phyloP scores from a whole-genome alignment of 2,797 vertebrate species.

The Channallabes apus region DNA sequence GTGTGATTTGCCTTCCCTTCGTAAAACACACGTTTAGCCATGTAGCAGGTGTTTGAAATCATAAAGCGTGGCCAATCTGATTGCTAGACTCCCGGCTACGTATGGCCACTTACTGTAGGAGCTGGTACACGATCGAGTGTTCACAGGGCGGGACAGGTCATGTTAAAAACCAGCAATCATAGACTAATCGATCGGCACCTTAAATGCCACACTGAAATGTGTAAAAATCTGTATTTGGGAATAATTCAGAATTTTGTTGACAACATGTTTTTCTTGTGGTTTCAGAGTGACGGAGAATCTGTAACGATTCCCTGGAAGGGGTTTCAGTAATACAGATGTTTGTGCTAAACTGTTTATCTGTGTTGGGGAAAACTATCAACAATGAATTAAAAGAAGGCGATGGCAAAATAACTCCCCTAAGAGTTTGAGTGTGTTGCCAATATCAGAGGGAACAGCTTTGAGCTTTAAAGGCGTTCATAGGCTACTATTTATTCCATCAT shows the following conservation, averaged over 20 bases:
- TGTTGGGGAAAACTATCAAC: slow-evolving; percentile 13
- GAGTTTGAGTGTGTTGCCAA: slow-evolving; percentile 35
- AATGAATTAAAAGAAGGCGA: neutral
- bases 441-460: slow-evolving; percentile 47
- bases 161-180: too few species aligned
- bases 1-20: too few species aligned
- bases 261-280: neutral
- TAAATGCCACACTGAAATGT: slow-evolving; percentile 8
- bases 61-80: too few species aligned
- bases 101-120: too few species aligned
- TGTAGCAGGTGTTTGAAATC: too few species aligned
- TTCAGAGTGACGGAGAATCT: neutral
- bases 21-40: too few species aligned
- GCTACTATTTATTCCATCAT: neutral
- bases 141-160: too few species aligned
- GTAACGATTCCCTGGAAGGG: neutral
- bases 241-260: neutral
- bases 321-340: neutral
- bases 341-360: neutral
- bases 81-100: too few species aligned
- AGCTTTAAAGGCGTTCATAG: slow-evolving; percentile 14
- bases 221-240: neutral
- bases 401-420: slow-evolving; percentile 46
- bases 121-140: too few species aligned
- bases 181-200: too few species aligned